Evolutionary conservation across 2,113 vertebrate species (phyloP).

Genomic region (Microcebus ravelobensis): DNA sequence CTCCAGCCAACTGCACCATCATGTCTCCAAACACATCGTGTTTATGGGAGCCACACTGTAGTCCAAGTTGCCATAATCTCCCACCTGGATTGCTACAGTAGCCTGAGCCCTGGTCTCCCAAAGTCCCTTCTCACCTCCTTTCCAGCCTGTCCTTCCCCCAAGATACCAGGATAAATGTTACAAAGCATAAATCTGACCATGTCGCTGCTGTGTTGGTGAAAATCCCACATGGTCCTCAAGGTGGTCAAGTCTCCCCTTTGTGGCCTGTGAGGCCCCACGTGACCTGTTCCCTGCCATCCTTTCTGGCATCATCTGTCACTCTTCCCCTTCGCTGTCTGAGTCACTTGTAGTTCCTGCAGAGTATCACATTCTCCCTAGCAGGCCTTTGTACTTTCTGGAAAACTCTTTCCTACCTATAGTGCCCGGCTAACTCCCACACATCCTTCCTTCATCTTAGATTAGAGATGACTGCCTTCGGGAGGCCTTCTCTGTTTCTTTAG

Average conservation of each 20-base stretch:
- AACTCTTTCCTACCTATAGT: background rate
- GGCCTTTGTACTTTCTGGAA: background rate
- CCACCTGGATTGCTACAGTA: background rate
- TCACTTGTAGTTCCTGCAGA: background rate
- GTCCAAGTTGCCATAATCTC: background rate
- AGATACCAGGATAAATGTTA: background rate
- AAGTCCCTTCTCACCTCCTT: background rate
- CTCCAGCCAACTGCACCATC: too few species aligned
- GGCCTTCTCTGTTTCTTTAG: background rate
- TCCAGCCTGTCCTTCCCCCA: background rate
- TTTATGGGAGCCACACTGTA: background rate
- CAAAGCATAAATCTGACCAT: background rate
- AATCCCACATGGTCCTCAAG: background rate
- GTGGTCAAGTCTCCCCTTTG: background rate
- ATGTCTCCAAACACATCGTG: background rate
- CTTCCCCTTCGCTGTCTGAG: background rate
- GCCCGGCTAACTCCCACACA: background rate
- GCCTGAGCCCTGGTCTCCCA: background rate
- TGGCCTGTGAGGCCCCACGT: accelerated
- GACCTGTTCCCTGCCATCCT: background rate
- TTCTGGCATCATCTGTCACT: background rate
- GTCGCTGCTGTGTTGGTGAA: background rate
- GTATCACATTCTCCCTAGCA: background rate
- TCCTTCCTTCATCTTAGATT: background rate
- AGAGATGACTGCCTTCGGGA: background rate